Conservation (phyloP, 92 coral and sea anemone genomes). For the Palythoa caribaeorum region DNA sequence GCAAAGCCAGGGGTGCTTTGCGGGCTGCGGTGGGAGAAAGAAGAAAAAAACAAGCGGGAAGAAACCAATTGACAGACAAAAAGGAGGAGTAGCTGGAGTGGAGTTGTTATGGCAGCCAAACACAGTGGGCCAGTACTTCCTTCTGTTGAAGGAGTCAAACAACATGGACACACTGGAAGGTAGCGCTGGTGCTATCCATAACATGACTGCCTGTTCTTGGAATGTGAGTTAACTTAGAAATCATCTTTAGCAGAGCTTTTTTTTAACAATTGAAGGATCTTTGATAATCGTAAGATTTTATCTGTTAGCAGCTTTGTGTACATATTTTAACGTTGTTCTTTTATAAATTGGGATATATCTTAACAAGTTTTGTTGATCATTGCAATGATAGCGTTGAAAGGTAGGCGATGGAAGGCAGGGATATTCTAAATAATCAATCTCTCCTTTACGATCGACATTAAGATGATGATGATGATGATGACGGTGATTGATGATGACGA, state of each 20-base stretch:
- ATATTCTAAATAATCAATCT: no score
- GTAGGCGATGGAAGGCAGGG: no score
- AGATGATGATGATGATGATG: no score
- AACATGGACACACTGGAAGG: conserved; percentile 94
- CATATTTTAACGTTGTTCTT: no score
- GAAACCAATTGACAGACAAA: conserved; percentile 75
- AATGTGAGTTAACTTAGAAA: conserved; percentile 69
- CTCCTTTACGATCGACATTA: no score
- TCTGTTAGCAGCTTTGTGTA: no score
- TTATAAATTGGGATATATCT: no score
- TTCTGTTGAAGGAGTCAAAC: conserved; percentile 77
- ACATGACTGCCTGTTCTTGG: conserved; percentile 99
- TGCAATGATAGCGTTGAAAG: no score
- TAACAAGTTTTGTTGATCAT: no score
- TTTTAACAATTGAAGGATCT: no score
- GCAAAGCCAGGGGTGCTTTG: conserved; percentile 95
- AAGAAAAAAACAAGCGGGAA: conserved; percentile 75
- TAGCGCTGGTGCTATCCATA: conserved; percentile 95
- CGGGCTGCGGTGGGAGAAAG: conserved; percentile 93
- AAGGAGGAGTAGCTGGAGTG: conserved; percentile 84
- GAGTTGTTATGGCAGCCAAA: conserved; percentile 94
- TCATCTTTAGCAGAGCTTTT: background rate
- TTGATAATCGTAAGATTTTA: no score
- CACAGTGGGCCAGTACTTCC: conserved; percentile 88
- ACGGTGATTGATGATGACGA: no score